Evolutionary conservation across 2,888 invertebrate genomes (phyloP), one percentile per base, ranked within the genome.

Genomic region (Thereva nobilitata): DNA sequence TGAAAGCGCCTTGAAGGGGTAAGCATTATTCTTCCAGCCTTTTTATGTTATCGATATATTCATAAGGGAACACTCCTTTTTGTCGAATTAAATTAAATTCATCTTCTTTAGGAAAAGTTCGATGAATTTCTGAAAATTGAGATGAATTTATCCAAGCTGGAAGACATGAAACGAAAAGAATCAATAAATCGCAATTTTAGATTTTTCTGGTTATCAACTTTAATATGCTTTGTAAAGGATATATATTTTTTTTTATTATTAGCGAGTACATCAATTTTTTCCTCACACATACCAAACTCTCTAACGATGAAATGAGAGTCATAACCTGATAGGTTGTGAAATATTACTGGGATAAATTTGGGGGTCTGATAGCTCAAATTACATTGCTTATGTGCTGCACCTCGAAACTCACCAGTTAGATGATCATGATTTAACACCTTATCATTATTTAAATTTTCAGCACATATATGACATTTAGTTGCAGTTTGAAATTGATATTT

Each of bases 21-120:
- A 50, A 49, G n/a, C n/a, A n/a, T 73, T 72, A 49, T 9, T 54
- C 64, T 8, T 64, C 44, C 23, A 55, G 34, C 56, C 71, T 73
- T 1, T 69, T 59, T 52, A 55, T 63, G 2, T 38, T 56, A 10
- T 71, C 70, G 9, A 76, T 53, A 64, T 75, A 76, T 12, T 76
- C 72, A 68, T 77, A 77, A 3, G 75, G 75, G 69, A 76, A 75
- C 34, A 76, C 71, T 3, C 75, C 76, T 69, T 75, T 76, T 37
- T 72, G 67, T 1, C 53, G 71, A 4, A 75, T 53, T 34, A 73
- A 64, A 4, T 67, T 38, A 41, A 73, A 71, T 61, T 72, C 50
- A 10, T 64, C 63, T 34, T 76, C 72, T 67, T 77, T 77, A 4
- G 75, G 76, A 69, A 76, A 75, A 34, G 76, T 71, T 4, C 75